These are phyloP conservation scores for Eupeodes luniger DNA, from an alignment of 2,888 invertebrate genomes.

Conservation along the genomic window DNA sequence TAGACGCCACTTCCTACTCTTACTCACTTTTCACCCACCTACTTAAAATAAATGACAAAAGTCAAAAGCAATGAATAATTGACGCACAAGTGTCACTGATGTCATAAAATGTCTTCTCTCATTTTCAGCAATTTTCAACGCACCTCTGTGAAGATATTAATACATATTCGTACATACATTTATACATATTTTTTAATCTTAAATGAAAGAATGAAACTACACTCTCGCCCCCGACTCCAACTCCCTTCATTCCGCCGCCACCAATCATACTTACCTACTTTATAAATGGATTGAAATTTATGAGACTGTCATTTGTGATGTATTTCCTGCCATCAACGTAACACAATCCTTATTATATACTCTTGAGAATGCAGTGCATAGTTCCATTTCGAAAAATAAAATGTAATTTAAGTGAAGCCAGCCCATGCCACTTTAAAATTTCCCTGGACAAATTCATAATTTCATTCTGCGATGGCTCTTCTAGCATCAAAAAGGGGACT, in stretches of 20 bases:
- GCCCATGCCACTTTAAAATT: slow-evolving; percentile 69
- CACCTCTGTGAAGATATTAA: slow-evolving; percentile 23
- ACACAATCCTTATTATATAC: slow-evolving; percentile 46
- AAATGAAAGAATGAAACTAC: slow-evolving; percentile 42
- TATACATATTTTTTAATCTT: slow-evolving; percentile 21
- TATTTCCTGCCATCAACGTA: slow-evolving; percentile 65
- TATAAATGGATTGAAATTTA: slow-evolving; percentile 73
- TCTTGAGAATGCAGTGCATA: slow-evolving; percentile 47
- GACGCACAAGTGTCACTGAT: slow-evolving; percentile 66
- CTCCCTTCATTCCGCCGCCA: background rate
- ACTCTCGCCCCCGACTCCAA: background rate
- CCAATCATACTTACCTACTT: background rate
- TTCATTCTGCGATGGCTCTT: slow-evolving; percentile 34
- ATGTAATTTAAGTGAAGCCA: slow-evolving; percentile 32
- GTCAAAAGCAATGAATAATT: slow-evolving; percentile 70
- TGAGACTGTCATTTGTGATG: slow-evolving; percentile 71
- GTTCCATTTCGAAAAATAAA: slow-evolving; percentile 24
- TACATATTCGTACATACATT: background rate
- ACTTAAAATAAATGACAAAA: slow-evolving; percentile 46
- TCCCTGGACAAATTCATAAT: slow-evolving; percentile 72
- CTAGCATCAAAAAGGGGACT: background rate
- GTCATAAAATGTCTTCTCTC: slow-evolving; percentile 50
- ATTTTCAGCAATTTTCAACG: slow-evolving; percentile 41
- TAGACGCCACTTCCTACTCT: background rate
- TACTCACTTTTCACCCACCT: background rate